Evolutionary conservation across 2,113 vertebrate genomes (phyloP), one percentile per base, ranked within the genome.

Genomic region (Echinops telfairi): DNA sequence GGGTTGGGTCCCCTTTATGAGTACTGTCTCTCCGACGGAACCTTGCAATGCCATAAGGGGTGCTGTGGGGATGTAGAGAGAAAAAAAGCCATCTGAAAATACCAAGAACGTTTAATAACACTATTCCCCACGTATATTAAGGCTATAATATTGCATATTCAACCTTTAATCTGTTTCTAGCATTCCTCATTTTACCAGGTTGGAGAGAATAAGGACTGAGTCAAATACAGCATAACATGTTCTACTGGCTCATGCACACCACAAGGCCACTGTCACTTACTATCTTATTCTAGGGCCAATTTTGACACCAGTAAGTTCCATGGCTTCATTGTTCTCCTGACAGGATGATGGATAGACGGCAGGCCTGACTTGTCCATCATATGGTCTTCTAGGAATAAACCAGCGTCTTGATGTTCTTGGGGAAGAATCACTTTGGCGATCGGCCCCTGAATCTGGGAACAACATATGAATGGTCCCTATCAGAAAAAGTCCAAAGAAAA

Each of bases 361-460:
- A 3, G 97, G 96, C 36, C 91, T 82, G 3, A 95, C 97, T 27
- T 97, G 97, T 76, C 98, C 95, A 31, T 86, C 96, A 7, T 97
- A 92, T 93, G 97, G 92, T 40, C 97, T 97, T 84, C 97, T 97
- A 89, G 98, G 97, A 16, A 97, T 85, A 1, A 97, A 97, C 62
- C 97, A 97, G 43, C 97, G 96, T 97, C 98, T 98, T 36, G 97
- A 95, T 90, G 94, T 97, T 83, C 98, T 98, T 83, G 96, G 97
- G 25, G 96, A 91, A 53, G 96, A 95, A 25, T 95, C 95, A 1
- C 97, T 90, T 64, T 98, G 94, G 31, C 98, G 97, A 81, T 98
- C 98, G 33, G 98, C 98, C 19, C 98, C 99, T 99, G 91, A 62
- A 80, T 58, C 89, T 62, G 57, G 64, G 81, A 93, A 85, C 2